A percentile compares a stretch with the other conserved stretches of the same genome.
These are phyloP conservation scores for Platycercus adscitus DNA, from an alignment of 2,113 vertebrate genomes.

Conservation along the genomic window DNA sequence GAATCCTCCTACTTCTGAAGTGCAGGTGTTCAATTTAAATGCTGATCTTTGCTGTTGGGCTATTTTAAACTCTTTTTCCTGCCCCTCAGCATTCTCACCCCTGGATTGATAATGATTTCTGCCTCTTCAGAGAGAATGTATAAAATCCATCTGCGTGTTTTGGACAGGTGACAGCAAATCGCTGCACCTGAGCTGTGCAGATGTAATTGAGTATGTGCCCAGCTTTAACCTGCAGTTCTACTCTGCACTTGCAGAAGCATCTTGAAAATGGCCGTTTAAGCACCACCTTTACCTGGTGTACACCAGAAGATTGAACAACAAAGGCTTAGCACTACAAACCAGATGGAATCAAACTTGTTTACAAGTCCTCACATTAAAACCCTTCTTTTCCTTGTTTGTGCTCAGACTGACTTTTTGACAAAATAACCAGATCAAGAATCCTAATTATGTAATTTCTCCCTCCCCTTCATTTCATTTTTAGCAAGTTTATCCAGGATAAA, in stretches of 20 bases:
- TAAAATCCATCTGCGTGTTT: neutral
- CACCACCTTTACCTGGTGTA: neutral
- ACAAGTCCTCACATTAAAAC: neutral
- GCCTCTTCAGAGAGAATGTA: neutral
- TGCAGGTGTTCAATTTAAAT: neutral
- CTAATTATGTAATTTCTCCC: neutral
- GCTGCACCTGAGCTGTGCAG: neutral
- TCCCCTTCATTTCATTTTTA: conserved; percentile 39
- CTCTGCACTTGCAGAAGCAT: neutral
- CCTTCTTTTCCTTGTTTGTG: neutral
- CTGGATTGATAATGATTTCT: neutral
- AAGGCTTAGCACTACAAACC: neutral
- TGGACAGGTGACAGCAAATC: neutral
- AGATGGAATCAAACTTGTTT: neutral
- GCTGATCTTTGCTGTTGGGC: neutral
- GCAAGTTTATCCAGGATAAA: conserved; percentile 89
- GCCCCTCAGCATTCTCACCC: neutral
- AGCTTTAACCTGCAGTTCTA: neutral
- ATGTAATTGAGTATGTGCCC: neutral
- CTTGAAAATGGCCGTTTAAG: neutral
- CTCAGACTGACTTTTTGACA: neutral
- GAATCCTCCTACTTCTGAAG: neutral
- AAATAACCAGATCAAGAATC: neutral
- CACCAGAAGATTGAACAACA: neutral
- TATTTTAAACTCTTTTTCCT: neutral